Evolutionary conservation across 2,888 invertebrate genomes (phyloP).

Genomic region (Heteromyza rotundicornis): DNA sequence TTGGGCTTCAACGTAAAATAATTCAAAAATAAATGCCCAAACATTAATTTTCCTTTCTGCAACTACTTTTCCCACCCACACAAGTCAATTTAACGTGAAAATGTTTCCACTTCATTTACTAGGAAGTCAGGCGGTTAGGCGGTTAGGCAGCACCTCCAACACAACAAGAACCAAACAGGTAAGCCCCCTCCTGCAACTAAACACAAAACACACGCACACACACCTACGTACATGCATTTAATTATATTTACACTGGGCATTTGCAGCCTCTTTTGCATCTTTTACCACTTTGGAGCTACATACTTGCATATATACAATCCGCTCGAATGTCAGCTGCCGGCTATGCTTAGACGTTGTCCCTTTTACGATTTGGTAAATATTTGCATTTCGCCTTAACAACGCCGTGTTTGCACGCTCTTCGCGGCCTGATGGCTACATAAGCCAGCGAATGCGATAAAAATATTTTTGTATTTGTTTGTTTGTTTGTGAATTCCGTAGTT

Average conservation of each 20-base stretch:
- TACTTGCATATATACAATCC: background rate
- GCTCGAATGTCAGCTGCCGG: background rate
- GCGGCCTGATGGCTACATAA: background rate
- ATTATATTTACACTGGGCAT: background rate
- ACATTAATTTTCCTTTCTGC: too few relatives aligned
- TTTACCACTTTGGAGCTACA: background rate
- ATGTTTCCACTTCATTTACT: too few relatives aligned
- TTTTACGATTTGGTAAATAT: background rate
- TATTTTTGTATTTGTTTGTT: background rate
- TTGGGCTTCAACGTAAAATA: too few relatives aligned
- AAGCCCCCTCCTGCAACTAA: background rate
- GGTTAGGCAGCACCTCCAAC: too few relatives aligned
- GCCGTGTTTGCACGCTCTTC: background rate
- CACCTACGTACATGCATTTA: background rate
- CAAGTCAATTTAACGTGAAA: too few relatives aligned
- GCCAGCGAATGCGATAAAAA: background rate
- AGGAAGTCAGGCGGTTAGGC: too few relatives aligned
- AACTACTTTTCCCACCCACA: too few relatives aligned
- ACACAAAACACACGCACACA: background rate
- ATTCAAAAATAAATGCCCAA: too few relatives aligned
- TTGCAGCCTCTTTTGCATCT: background rate
- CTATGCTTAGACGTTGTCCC: background rate
- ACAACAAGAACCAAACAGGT: background rate
- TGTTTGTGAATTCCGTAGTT: too few relatives aligned
- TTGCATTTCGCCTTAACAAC: background rate